phyloP scores from a whole-genome alignment of 2,113 vertebrate genomes.

The Lepus americanus region DNA sequence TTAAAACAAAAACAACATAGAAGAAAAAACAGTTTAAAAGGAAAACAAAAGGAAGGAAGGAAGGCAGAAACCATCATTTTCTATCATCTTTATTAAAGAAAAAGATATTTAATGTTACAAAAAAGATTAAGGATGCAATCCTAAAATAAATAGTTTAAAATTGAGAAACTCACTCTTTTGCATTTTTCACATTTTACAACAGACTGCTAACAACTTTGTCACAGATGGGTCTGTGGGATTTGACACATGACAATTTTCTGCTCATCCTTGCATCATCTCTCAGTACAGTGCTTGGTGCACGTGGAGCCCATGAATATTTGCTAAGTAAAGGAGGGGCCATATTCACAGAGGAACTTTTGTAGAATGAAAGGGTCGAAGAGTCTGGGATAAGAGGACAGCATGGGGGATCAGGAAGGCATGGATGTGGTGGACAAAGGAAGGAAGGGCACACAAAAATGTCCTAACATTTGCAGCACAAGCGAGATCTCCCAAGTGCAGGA shows the following conservation, averaged over 20 bases:
- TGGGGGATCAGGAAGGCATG: accelerated
- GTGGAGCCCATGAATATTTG: accelerated
- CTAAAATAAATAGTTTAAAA: slow-evolving; percentile 41
- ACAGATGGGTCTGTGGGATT: no score
- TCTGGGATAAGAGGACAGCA: background rate
- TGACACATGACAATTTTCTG: background rate
- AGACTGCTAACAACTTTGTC: background rate
- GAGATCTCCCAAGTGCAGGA: background rate
- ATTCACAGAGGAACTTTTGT: background rate
- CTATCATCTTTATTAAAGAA: background rate
- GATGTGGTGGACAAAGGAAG: background rate
- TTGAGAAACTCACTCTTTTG: background rate
- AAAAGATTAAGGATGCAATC: background rate
- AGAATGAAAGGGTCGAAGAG: accelerated
- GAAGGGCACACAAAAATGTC: no score
- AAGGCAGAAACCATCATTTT: background rate
- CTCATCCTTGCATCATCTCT: background rate
- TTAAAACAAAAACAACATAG: slow-evolving; percentile 42
- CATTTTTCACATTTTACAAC: background rate
- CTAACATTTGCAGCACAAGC: accelerated
- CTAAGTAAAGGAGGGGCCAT: background rate
- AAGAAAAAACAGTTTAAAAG: background rate
- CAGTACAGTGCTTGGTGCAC: background rate
- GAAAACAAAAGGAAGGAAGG: background rate
- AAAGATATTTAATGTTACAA: background rate